A percentile compares a stretch with the other conserved stretches of the same genome.
Conservation (phyloP, 2,113 vertebrate species). For the Cryptotis parvus region DNA sequence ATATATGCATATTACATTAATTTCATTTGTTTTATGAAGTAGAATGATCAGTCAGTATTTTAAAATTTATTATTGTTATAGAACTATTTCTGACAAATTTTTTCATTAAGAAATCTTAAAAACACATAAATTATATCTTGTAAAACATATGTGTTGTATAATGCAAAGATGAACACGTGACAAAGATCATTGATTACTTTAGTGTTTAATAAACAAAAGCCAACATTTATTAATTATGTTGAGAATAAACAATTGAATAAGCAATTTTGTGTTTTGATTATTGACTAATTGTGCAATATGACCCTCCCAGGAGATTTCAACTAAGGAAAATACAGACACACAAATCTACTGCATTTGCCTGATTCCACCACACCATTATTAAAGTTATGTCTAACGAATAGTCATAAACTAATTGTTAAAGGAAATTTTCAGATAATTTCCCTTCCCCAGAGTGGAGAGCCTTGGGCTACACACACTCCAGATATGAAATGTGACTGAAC, state of each 20-base stretch:
- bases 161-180: not conserved
- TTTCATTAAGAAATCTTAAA: not conserved
- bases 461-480: no score
- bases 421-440: not conserved
- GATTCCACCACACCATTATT: not conserved
- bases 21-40: no score
- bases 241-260: not conserved
- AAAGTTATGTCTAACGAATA: not conserved
- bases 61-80: not conserved
- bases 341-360: not conserved
- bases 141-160: not conserved
- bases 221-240: not conserved
- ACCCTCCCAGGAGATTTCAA: no score
- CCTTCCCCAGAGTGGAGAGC: no score
- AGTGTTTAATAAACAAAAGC: conserved; percentile 2
- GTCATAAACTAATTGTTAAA: not conserved
- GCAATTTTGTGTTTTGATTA: not conserved
- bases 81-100: not conserved
- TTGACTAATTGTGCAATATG: conserved; percentile 22
- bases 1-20: no score
- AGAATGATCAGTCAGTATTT: no score
- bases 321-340: not conserved
- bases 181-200: conserved; percentile 4
- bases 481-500: no score
- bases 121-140: not conserved